Percentiles rank a stretch among this genome's conserved stretches.
phyloP scores from a whole-genome alignment of 23 tunicate genomes.

The Ascidia mentula region DNA sequence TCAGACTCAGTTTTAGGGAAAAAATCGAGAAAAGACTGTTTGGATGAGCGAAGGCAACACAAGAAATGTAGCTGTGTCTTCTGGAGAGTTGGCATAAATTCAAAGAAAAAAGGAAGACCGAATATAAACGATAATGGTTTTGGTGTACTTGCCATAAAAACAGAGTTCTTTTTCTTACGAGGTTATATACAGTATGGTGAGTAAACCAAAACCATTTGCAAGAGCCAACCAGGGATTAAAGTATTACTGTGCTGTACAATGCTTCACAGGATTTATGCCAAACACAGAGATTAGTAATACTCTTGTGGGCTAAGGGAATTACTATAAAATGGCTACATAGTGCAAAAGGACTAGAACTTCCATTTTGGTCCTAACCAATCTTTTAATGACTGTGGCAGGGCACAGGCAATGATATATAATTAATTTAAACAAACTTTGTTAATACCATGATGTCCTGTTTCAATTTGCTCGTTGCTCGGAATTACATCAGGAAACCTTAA shows the following conservation, averaged over 20 bases:
- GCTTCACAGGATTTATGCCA: not conserved
- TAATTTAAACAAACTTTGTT: no score
- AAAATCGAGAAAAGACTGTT: not conserved
- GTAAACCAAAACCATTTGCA: constrained; percentile 9
- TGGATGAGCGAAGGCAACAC: not conserved
- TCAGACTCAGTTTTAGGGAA: not conserved
- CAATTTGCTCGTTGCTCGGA: not conserved
- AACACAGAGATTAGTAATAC: no score
- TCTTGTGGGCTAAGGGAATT: not conserved
- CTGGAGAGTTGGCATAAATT: not conserved
- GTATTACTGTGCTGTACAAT: not conserved
- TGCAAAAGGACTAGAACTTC: not conserved
- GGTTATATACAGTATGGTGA: not conserved
- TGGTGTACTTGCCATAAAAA: constrained; percentile 2
- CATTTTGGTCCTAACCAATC: not conserved
- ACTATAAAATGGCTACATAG: not conserved
- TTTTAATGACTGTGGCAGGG: no score
- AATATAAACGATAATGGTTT: not conserved
- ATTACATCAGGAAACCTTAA: not conserved
- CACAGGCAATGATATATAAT: no score
- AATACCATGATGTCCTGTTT: no score
- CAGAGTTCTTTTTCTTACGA: not conserved
- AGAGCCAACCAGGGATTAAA: not conserved
- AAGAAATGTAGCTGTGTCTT: not conserved
- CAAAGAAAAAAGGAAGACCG: not conserved